These are phyloP conservation scores for Trimorus sp. DNA, from an alignment of 2,888 invertebrate genomes.

Conservation along the genomic window DNA sequence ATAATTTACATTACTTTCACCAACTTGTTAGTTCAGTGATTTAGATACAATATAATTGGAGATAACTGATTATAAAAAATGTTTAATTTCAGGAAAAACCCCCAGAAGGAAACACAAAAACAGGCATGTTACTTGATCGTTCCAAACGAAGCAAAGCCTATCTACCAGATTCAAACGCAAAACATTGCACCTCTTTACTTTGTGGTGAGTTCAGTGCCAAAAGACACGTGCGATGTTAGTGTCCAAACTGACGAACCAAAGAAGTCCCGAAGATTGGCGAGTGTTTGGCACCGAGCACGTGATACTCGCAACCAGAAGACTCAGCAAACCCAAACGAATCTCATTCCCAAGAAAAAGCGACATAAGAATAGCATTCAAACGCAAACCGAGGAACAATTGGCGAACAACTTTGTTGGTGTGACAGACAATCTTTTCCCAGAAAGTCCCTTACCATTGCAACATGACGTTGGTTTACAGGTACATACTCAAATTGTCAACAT, in stretches of 20 bases:
- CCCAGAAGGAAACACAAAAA: constrained; percentile 18
- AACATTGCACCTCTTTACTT: constrained; percentile 45
- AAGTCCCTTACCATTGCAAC: constrained; percentile 76
- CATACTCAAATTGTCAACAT: background rate
- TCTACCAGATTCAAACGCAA: constrained; percentile 44
- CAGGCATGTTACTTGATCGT: constrained; percentile 1
- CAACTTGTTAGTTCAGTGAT: too few species aligned
- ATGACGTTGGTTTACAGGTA: constrained; percentile 73
- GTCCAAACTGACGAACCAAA: constrained; percentile 77
- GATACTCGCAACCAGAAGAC: constrained; percentile 70
- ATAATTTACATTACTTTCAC: too few species aligned
- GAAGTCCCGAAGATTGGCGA: constrained; percentile 33
- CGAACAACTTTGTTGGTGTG: constrained; percentile 65
- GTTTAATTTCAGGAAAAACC: constrained; percentile 31
- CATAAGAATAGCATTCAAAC: constrained; percentile 76
- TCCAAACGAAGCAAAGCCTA: constrained; percentile 34
- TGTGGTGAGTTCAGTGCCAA: constrained; percentile 50
- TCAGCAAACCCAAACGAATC: constrained; percentile 78
- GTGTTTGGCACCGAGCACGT: constrained; percentile 19
- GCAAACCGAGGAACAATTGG: constrained; percentile 68
- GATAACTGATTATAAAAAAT: too few species aligned
- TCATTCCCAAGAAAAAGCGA: constrained; percentile 70
- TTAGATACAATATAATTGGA: too few species aligned
- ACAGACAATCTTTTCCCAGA: constrained; percentile 74
- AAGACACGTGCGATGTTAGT: constrained; percentile 72